These are phyloP conservation scores for Drosophila simulans DNA, from an alignment of 1,140 invertebrate genomes.

Conservation along the genomic window DNA sequence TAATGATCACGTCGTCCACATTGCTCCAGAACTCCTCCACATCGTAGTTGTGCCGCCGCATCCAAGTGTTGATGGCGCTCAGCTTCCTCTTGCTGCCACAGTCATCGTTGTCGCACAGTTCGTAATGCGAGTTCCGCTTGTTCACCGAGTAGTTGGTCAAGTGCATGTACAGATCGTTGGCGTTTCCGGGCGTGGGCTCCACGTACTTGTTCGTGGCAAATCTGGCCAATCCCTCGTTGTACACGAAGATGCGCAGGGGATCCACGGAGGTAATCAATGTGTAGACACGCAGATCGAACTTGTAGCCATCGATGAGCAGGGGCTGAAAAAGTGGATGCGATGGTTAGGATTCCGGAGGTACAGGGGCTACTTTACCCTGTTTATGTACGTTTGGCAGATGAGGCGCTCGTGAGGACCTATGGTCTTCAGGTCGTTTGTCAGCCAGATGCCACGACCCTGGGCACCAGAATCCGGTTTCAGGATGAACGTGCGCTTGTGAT, in stretches of 20 bases:
- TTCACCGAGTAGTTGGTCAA: slow-evolving; percentile 99
- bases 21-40: slow-evolving; percentile 91
- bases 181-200: slow-evolving; percentile 91
- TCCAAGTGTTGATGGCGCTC: slow-evolving; percentile 91
- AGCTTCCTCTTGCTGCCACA: slow-evolving; percentile 94
- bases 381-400: slow-evolving; percentile 93
- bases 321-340: slow-evolving; percentile 85
- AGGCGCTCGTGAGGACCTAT: slow-evolving; percentile 91
- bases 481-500: slow-evolving; percentile 92
- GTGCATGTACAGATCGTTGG: slow-evolving; percentile 96
- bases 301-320: slow-evolving; percentile 97
- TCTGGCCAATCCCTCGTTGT: slow-evolving; percentile 96
- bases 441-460: slow-evolving; percentile 93
- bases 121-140: slow-evolving; percentile 93
- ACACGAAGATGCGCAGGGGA: slow-evolving; percentile 96
- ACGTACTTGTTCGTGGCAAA: slow-evolving; percentile 95
- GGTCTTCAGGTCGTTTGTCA: slow-evolving; percentile 91
- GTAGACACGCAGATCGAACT: slow-evolving; percentile 98
- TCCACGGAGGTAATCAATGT: slow-evolving; percentile 97
- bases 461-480: slow-evolving; percentile 95
- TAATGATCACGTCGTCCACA: slow-evolving; percentile 95
- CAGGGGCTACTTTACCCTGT: slow-evolving; percentile 74
- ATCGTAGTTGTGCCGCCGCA: slow-evolving; percentile 89
- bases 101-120: slow-evolving; percentile 86
- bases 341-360: too few species aligned